Base-by-base conservation (phyloP, 1,140 invertebrate genomes). In the Panagrolaimus sp. region DNA sequence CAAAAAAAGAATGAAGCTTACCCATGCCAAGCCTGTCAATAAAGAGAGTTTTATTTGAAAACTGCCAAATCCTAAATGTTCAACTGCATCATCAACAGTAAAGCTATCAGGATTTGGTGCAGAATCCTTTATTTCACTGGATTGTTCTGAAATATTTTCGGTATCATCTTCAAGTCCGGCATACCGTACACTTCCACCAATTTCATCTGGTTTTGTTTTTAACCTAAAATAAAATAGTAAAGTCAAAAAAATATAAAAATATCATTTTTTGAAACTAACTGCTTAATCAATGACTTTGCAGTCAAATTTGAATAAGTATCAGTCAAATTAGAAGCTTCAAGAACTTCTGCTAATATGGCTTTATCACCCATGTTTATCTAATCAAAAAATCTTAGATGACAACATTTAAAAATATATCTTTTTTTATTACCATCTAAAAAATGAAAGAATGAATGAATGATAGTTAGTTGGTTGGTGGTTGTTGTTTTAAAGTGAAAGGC, bases 61-160 rank as follows among this genome's bases (percentile, higher is more conserved):
- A 86, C 90, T 92, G 24, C 94, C 94, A 88, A 96, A 96, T 7
- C 94, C 94, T 69, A 96, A 87, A 1, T 90, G 88, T 87, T 96
- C 94, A n/a, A 96, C 92, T 63, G 93, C 93, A 84, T 95, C 91
- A 75, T 92, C 91, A 1, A 95, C 90, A 43, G 93, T 96, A 82
- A 90, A 96, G n/a, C 91, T 91, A 85, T 93, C 92, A 91, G 84
- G 71, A 72, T 71, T 28, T 43, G 47, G 8, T 12, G 45, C 63
- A n/a, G 21, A 12, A 21, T 24, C 21, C 0, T 63, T 55, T 62
- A n/a, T 45, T 24, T n/a, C 12, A 15, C 21, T 17, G 7, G 15
- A 45, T 43, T 66, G 14, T 28, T 80, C 47, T 21, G 43, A 14
- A 45, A 75, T 78, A 8, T 74, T 26, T 7, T 72, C 52, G 17